Evolutionary conservation across 2,888 invertebrate species (phyloP).

Genomic region (Tetragnatha montana): DNA sequence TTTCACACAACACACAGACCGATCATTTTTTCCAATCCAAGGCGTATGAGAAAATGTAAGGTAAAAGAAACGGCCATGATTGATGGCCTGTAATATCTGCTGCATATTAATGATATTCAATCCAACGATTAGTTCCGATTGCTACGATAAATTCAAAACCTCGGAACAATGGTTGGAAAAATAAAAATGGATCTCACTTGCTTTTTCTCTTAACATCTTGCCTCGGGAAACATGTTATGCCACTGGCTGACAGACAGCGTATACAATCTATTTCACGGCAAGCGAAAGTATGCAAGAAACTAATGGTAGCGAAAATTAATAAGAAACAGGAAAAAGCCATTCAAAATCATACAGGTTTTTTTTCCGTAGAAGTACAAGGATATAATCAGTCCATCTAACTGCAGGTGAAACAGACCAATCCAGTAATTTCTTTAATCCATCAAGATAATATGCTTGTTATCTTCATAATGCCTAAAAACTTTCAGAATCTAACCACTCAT

Average conservation of each 20-base stretch:
- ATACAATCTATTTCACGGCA: background rate
- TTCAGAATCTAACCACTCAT: slow-evolving; percentile 19
- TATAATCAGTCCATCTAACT: background rate
- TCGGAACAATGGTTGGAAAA: slow-evolving; percentile 42
- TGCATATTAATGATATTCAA: slow-evolving; percentile 13
- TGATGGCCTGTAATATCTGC: slow-evolving; percentile 35
- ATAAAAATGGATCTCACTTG: slow-evolving; percentile 16
- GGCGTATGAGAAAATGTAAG: too few relatives aligned
- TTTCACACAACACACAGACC: too few relatives aligned
- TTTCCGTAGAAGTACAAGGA: background rate
- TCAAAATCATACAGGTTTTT: background rate
- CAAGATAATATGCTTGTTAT: slow-evolving; percentile 33
- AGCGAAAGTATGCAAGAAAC: background rate
- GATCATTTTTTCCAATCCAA: too few relatives aligned
- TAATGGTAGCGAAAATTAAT: slow-evolving; percentile 21
- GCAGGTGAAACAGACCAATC: background rate
- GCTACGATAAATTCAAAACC: slow-evolving; percentile 8
- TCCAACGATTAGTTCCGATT: slow-evolving; percentile 4
- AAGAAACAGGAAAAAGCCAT: background rate
- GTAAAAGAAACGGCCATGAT: background rate
- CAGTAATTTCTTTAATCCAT: slow-evolving; percentile 37
- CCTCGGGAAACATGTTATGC: background rate
- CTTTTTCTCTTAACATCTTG: background rate
- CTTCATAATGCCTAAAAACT: background rate
- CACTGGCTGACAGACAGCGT: background rate